Percentiles rank a stretch among this genome's conserved stretches.
phyloP scores from a whole-genome alignment of 2,888 invertebrate species.

The Caenorhabditis imperialis region DNA sequence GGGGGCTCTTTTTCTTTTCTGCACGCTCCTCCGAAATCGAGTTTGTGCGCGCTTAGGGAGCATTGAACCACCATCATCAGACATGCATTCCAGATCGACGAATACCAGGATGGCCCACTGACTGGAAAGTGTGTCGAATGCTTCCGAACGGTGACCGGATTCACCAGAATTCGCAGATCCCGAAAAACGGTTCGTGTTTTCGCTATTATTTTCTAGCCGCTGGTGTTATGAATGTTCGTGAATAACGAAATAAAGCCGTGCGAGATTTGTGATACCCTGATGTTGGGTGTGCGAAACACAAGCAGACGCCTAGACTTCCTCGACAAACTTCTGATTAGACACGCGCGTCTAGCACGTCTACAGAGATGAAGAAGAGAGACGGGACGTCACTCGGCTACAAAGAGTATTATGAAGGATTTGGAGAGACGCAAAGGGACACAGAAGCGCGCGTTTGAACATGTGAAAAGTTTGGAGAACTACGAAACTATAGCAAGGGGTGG shows the following conservation, averaged over 20 bases:
- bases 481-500: no score
- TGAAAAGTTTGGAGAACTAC: no score
- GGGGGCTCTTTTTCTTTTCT: no score
- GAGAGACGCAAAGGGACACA: no score
- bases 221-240: background rate
- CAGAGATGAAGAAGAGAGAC: no score
- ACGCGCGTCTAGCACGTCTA: background rate
- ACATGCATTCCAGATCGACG: conserved; percentile 9
- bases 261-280: conserved; percentile 24
- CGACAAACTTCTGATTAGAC: background rate
- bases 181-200: background rate
- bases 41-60: conserved; percentile 4
- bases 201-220: background rate
- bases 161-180: background rate
- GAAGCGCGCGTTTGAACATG: no score
- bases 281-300: conserved; percentile 1
- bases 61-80: conserved; percentile 9
- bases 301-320: background rate
- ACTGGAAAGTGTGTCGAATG: background rate
- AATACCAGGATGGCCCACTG: background rate
- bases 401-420: no score
- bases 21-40: no score
- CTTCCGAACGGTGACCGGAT: background rate
- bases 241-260: background rate
- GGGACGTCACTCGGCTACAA: no score